phyloP scores from a whole-genome alignment of 2,113 vertebrate species.

The Cygnus buccinator region DNA sequence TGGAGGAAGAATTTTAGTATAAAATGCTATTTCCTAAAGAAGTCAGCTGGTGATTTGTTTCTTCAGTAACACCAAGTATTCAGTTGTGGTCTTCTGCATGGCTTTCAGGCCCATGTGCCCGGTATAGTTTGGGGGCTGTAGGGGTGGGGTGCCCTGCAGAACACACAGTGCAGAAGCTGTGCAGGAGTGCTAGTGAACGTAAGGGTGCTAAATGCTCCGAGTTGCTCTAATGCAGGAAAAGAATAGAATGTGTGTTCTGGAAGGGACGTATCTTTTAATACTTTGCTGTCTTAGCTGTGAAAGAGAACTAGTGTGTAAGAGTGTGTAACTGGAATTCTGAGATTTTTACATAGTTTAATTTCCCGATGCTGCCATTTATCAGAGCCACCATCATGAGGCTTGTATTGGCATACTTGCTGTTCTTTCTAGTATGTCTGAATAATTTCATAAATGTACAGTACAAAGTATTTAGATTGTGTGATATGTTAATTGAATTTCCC shows the following conservation, averaged over 20 bases:
- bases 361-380: background rate
- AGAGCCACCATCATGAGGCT: too few species aligned
- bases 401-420: background rate
- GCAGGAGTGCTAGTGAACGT: fast-evolving
- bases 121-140: background rate
- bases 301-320: background rate
- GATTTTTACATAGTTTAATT: background rate
- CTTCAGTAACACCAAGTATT: background rate
- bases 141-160: background rate
- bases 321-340: background rate
- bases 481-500: background rate
- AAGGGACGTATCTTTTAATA: background rate
- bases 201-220: background rate
- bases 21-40: background rate
- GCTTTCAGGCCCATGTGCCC: background rate
- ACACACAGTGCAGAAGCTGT: fast-evolving
- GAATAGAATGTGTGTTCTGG: background rate
- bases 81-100: background rate
- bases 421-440: background rate
- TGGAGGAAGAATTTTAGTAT: background rate
- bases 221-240: background rate
- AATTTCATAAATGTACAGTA: background rate
- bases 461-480: background rate
- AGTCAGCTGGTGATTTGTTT: background rate
- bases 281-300: background rate